phyloP scores from a whole-genome alignment of 2,888 invertebrate genomes.

The Nemapogon koenigi region DNA sequence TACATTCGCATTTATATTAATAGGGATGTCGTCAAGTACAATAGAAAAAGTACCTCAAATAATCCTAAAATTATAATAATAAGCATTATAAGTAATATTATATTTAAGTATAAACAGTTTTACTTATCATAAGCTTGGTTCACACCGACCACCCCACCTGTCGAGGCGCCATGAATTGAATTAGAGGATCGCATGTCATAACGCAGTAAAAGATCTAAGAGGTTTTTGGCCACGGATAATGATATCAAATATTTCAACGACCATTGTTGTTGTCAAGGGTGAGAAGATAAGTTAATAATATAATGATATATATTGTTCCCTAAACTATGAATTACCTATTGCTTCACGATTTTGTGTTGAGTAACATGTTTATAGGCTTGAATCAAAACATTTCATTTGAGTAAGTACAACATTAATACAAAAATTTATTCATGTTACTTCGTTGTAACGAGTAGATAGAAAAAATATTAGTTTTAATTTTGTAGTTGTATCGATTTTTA shows the following conservation, averaged over 20 bases:
- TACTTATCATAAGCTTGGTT: too few species aligned
- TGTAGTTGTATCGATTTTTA: too few species aligned
- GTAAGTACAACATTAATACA: slow-evolving; percentile 46
- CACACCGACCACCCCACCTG: slow-evolving; percentile 27
- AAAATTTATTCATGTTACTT: slow-evolving; percentile 46
- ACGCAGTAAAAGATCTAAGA: slow-evolving; percentile 41
- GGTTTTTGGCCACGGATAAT: slow-evolving; percentile 40
- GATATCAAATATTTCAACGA: slow-evolving; percentile 58
- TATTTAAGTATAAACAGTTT: too few species aligned
- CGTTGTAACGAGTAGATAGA: background rate
- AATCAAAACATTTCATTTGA: slow-evolving; percentile 49
- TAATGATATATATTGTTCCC: slow-evolving; percentile 57
- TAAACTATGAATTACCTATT: slow-evolving; percentile 41
- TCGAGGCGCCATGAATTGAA: slow-evolving; percentile 41
- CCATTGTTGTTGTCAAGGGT: slow-evolving; percentile 62
- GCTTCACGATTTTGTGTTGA: slow-evolving; percentile 16
- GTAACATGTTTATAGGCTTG: slow-evolving; percentile 47
- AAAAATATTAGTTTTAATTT: background rate
- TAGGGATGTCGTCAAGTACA: too few species aligned
- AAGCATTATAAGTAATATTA: too few species aligned
- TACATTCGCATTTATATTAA: too few species aligned
- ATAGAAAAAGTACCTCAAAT: too few species aligned
- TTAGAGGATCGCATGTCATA: slow-evolving; percentile 55
- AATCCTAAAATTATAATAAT: too few species aligned
- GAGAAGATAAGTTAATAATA: slow-evolving; percentile 63